Conservation (phyloP, 2,888 invertebrate genomes). For the Mycalesis mineus region DNA sequence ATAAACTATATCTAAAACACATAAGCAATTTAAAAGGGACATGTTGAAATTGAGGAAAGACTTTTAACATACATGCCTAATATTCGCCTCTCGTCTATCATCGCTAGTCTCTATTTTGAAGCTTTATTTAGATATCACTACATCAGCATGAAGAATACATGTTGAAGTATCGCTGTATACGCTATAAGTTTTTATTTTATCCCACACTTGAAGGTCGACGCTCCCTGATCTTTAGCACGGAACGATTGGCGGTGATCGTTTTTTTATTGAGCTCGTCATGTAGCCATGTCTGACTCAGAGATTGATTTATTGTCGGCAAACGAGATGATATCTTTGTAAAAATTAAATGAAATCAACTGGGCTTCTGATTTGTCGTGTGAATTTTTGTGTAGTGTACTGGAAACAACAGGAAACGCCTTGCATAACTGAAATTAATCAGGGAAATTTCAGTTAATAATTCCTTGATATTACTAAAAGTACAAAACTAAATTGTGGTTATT, state of each 20-base stretch:
- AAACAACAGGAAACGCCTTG: neutral
- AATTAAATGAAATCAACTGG: conserved; percentile 18
- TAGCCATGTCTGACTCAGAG: conserved; percentile 39
- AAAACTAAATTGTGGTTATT: too few species aligned
- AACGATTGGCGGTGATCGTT: conserved; percentile 65
- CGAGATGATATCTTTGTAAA: conserved; percentile 34
- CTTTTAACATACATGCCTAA: too few species aligned
- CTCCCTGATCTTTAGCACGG: conserved; percentile 69
- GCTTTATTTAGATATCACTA: too few species aligned
- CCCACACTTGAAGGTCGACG: conserved; percentile 58
- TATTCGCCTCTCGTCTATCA: too few species aligned
- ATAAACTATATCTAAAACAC: too few species aligned
- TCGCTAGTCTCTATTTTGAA: too few species aligned
- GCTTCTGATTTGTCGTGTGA: conserved; percentile 17
- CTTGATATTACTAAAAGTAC: too few species aligned
- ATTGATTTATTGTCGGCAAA: conserved; percentile 29
- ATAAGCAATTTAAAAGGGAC: too few species aligned
- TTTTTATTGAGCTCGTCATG: conserved; percentile 60
- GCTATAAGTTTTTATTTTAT: neutral
- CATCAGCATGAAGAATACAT: too few species aligned
- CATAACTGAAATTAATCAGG: too few species aligned
- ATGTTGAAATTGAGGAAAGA: too few species aligned
- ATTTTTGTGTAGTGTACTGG: neutral
- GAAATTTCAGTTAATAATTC: too few species aligned
- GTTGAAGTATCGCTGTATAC: neutral